Percentiles rank a stretch among this genome's conserved stretches.
phyloP scores from a whole-genome alignment of 2,888 invertebrate genomes.

The Matsumyia berberina region DNA sequence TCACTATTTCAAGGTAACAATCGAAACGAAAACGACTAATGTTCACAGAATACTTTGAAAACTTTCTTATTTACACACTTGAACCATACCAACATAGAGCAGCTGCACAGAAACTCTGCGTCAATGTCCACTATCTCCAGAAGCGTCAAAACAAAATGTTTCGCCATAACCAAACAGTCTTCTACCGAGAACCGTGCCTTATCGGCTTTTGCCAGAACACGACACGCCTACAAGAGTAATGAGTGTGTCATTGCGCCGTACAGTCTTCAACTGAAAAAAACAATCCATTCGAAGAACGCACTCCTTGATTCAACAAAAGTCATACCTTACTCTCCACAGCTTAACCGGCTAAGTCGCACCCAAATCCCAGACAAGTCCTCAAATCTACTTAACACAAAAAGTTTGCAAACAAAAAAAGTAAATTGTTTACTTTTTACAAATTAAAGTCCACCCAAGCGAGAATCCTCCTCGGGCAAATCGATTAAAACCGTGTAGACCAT shows the following conservation, averaged over 20 bases:
- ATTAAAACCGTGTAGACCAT: conserved; percentile 65
- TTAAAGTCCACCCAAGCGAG: conserved; percentile 17
- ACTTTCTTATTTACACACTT: too few species aligned
- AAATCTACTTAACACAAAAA: conserved; percentile 56
- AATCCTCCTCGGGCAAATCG: conserved; percentile 45
- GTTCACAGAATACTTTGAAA: too few species aligned
- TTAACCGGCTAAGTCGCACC: conserved; percentile 53
- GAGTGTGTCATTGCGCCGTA: not conserved
- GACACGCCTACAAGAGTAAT: conserved; percentile 32
- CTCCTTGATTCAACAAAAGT: conserved; percentile 15
- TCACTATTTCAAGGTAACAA: too few species aligned
- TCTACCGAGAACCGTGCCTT: too few species aligned
- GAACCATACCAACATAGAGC: too few species aligned
- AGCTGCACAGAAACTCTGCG: too few species aligned
- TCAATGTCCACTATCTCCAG: too few species aligned
- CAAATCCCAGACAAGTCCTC: conserved; percentile 5
- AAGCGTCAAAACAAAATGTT: too few species aligned
- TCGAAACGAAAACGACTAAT: too few species aligned
- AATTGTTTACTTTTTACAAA: conserved; percentile 47
- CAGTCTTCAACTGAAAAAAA: not conserved
- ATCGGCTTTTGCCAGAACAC: not conserved
- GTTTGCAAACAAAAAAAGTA: conserved; percentile 54
- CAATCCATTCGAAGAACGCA: not conserved
- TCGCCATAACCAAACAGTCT: too few species aligned
- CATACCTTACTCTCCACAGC: conserved; percentile 43